Evolutionary conservation across 2,888 invertebrate genomes (phyloP).

Genomic region (Drosophila neotestacea): DNA sequence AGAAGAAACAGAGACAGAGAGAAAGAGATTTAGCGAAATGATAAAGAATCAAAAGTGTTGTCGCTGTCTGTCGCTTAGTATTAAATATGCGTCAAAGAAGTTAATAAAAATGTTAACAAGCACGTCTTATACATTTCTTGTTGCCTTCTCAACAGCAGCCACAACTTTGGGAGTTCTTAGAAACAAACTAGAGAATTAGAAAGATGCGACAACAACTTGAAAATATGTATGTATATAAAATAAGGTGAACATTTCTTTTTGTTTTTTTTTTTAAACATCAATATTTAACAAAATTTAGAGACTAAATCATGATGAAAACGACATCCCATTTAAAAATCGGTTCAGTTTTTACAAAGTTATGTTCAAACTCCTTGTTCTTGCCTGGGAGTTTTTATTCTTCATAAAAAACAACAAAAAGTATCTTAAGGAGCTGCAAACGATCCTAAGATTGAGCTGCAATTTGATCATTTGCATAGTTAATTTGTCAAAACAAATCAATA

Average conservation of each 20-base stretch:
- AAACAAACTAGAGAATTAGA: neutral
- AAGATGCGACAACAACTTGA: neutral
- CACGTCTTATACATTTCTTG: conserved; percentile 33
- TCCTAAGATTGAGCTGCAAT: conserved; percentile 10
- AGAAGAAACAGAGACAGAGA: neutral
- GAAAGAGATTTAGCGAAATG: conserved; percentile 33
- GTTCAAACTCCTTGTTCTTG: too few species aligned
- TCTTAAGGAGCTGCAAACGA: conserved; percentile 1
- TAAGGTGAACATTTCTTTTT: too few species aligned
- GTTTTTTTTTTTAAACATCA: too few species aligned
- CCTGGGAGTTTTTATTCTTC: too few species aligned
- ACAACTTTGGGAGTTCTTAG: neutral
- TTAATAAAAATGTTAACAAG: conserved; percentile 56
- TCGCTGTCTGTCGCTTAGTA: conserved; percentile 28
- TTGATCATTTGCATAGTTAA: conserved; percentile 28
- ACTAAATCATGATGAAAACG: too few species aligned
- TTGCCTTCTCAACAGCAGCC: conserved; percentile 8
- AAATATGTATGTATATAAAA: too few species aligned
- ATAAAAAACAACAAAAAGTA: too few species aligned
- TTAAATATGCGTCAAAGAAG: conserved; percentile 47
- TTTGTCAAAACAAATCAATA: conserved; percentile 4
- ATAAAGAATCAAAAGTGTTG: conserved; percentile 53
- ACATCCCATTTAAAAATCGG: too few species aligned
- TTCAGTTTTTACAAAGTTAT: too few species aligned
- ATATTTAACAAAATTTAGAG: too few species aligned